Evolutionary conservation across 2,888 invertebrate genomes (phyloP).

Genomic region (Tetanocera ferruginea): DNA sequence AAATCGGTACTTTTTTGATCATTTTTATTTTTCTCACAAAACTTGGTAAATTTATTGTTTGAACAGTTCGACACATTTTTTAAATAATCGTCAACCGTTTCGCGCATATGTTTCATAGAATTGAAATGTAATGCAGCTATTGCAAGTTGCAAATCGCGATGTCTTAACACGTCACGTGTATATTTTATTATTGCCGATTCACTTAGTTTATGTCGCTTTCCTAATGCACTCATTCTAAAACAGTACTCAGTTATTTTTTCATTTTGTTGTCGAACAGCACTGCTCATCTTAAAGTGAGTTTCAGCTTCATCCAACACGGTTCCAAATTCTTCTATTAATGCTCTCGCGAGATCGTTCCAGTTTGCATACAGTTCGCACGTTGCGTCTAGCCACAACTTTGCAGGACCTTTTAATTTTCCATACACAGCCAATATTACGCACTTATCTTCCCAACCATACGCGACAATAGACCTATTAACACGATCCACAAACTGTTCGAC

Average conservation of each 20-base stretch:
- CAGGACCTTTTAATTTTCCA: constrained; percentile 30
- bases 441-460: constrained; percentile 13
- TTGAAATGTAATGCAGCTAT: constrained; percentile 10
- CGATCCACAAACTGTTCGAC: not conserved
- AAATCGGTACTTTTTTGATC: too few relatives aligned
- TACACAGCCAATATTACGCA: constrained; percentile 39
- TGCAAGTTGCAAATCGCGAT: constrained; percentile 36
- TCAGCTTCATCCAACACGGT: not conserved
- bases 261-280: not conserved
- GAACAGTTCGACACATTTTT: not conserved
- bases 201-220: constrained; percentile 30
- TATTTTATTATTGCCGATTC: constrained; percentile 40
- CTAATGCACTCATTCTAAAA: constrained; percentile 29
- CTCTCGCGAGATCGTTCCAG: not conserved
- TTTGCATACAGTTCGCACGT: not conserved
- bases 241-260: constrained; percentile 33
- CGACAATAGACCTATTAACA: not conserved
- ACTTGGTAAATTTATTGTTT: too few relatives aligned
- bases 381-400: constrained; percentile 37
- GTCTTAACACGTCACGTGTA: constrained; percentile 33
- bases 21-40: too few relatives aligned
- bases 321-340: not conserved
- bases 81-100: constrained; percentile 16
- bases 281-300: not conserved
- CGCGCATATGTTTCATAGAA: constrained; percentile 38